Base-by-base conservation (phyloP, 2,113 vertebrate genomes). In the Amblyornis subalaris region DNA sequence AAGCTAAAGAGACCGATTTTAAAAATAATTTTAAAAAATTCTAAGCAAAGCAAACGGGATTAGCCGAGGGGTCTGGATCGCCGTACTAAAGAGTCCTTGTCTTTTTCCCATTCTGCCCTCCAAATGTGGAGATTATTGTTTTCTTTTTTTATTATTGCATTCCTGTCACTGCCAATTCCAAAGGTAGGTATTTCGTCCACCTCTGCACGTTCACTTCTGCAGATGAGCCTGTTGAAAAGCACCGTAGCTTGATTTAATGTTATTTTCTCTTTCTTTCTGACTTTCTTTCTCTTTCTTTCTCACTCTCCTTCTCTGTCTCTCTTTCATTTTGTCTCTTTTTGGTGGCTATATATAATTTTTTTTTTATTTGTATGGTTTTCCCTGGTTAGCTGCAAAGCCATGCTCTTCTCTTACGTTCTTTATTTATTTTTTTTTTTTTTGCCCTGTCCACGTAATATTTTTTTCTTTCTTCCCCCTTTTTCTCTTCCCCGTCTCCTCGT, bases 241-340 rank as follows among this genome's bases (percentile, higher is more conserved):
- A 99, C 99, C 98, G 98, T 98, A 99, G 99, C 99, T 99, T 99
- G 99, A 99, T 98, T 98, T 98, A 98, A 98, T 99, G 98, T 99
- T 98, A 96, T 96, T 98, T 97, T 96, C 96, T 94, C 78, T 96
- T 95, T 96, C 86, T 71, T 95, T 96, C 95, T 96, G 96, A 95
- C 94, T 97, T 95, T 92, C 93, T 98, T 96, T 97, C 95, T 96
- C 94, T 96, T 85, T 88, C 89, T 92, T 88, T 97, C 97, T 96
- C 4, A 58, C 94, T 96, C 89, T 96, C 95, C 92, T 83, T 96
- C 93, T 96, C 93, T 96, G 95, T 97, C 90, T 97, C 94, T 97
- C 85, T 70, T 96, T 92, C 95, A 96, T 97, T 97, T 96, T 97
- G 96, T 97, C 96, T 97, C 94, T 98, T 97, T 96, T 96, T 97